Evolutionary conservation across 2,888 invertebrate species (phyloP), one percentile per base, ranked within the genome.

Genomic region (Petrophora chlorosata): DNA sequence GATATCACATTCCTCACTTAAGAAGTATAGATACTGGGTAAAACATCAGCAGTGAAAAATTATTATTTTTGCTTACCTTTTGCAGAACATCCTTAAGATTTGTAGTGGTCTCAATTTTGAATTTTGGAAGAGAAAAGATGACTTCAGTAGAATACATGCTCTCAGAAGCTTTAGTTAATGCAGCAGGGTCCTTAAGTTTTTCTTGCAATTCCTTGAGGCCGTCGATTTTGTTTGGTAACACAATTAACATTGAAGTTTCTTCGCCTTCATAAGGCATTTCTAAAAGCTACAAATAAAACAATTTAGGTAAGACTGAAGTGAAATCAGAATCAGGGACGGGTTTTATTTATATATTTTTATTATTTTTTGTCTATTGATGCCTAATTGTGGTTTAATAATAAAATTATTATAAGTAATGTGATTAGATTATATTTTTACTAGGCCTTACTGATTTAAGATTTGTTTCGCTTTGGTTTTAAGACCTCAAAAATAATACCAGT

Each of bases 81-180:
- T 72, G 34, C 3, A 96, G 84, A 14, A 92, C 76, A 0, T 90
- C 76, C 47, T 91, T 91, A 9, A 97, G 85, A 42, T 94, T 73
- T 3, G 94, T 91, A n/a, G 91, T 91, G 9, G 92, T 92, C 79
- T 97, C 96, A 38, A 96, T 92, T 75, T 94, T 95, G 75, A 97
- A 97, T 71, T 93, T 95, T 0, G 97, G 97, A 36, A 97, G 73
- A 19, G 83, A 87, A 0, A 97, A 89, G 0, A 90, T 73, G 1
- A 96, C 93, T 65, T 93, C 92, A 1, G 73, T 66, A 0, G 50
- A 5, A 0, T 50, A 53, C 90, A 93, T 82, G 2, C 74, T 65
- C 0, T 76, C 26, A 0, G 59, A 59, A n/a, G 94, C 82, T 0
- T 86, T 82, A 0, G 77, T 67, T 3, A 92, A 80, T 0, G 68